Evolutionary conservation across 64 coral and sea anemone species (phyloP), one percentile per base, ranked within the genome.

Genomic region (Pocillopora damicornis): DNA sequence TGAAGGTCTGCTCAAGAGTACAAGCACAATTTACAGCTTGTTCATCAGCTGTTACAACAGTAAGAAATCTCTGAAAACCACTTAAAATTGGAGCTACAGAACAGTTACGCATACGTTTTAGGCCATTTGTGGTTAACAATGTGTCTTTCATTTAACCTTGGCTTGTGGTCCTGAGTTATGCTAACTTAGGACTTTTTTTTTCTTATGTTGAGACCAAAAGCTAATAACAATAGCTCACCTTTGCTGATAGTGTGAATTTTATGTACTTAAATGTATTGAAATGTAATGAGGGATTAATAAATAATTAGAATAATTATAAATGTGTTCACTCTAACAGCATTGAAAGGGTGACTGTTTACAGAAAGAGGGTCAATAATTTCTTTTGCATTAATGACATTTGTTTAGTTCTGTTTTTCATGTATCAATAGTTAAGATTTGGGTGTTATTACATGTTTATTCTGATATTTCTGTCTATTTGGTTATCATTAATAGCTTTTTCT

Each of bases 41-140:
- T 96, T 88, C 94, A 96, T 87, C 94, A 96, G 86, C 91, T 96
- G 59, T 90, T 96, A 86, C 91, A 92, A 91, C 94, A 96, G 94
- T 96, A 96, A 96, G 94, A 92, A 59, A 72, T 72, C 30, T 69
- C 30, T 38, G 63, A 66, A 57, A 72, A 69, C 81, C 81, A 85
- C 81, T 58, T 72, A 26, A 20, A 85, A 85, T n/a, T 10, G 23
- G 81, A 9, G 9, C 6, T 71, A 66, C 65, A 71, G 81, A 51
- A 51, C 81, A 85, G 64, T 85, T 37, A 85, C 18, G 13, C 64
- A 26, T 73, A 26, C 64, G n/a, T 17, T 30, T 13, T 5, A 38
- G 51, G 22, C 9, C 64, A 12, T 85, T 38, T 35, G 64, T 85
- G 63, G 81, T 72, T 85, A 85, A 85, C 81, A 65, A 85, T 26